A percentile compares a stretch with the other conserved stretches of the same genome.
Evolutionary conservation across 2,113 vertebrate genomes (phyloP).

Genomic region (Harpagus bidentatus): DNA sequence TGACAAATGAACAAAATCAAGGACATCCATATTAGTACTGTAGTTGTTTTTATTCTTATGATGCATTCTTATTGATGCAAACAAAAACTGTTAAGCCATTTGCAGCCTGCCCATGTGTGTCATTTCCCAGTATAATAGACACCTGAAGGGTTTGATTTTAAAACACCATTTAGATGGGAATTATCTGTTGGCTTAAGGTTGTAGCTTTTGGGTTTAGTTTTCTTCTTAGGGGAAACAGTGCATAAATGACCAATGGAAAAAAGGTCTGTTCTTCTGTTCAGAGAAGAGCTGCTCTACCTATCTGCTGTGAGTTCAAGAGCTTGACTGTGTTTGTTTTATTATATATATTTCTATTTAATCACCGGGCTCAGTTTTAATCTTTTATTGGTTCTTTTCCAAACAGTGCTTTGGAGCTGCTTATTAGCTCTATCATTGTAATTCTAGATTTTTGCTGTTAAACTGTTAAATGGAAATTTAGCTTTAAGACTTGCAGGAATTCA

Average conservation of each 20-base stretch:
- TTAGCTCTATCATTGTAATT: constrained; percentile 31
- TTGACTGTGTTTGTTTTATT: not conserved
- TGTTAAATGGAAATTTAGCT: constrained; percentile 21
- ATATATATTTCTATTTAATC: not conserved
- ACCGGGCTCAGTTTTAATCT: constrained; percentile 4
- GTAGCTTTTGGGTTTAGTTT: not conserved
- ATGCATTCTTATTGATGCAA: not conserved
- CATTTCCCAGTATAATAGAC: not conserved
- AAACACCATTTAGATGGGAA: not conserved
- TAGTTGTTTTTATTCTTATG: not conserved
- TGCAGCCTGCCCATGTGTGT: not conserved
- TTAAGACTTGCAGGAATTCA: constrained; percentile 13
- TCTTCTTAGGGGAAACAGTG: not conserved
- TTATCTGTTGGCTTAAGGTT: not conserved
- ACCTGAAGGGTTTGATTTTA: not conserved
- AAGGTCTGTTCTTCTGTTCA: not conserved
- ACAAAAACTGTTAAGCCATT: not conserved
- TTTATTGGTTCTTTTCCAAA: constrained; percentile 19
- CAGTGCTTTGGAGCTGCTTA: constrained; percentile 12
- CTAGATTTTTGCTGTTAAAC: constrained; percentile 28
- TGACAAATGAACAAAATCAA: not conserved
- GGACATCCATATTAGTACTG: not conserved
- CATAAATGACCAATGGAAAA: not conserved
- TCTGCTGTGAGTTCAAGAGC: not conserved
- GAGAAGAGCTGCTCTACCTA: not conserved